Evolutionary conservation across 2,888 invertebrate species (phyloP).

Genomic region (Trachelus tabidus): DNA sequence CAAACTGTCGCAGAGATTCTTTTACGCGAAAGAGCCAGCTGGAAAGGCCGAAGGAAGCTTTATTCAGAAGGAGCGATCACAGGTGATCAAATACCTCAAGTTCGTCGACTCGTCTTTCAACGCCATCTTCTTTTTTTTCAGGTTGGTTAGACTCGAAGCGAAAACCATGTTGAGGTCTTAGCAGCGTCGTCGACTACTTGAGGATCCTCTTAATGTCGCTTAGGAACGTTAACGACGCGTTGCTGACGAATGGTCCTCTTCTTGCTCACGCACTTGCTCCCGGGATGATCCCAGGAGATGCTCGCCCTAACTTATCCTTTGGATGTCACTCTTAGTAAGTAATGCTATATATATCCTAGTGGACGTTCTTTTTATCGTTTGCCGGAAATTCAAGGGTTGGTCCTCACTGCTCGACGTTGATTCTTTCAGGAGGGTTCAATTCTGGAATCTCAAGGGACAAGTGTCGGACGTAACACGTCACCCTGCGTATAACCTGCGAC

Average conservation of each 20-base stretch:
- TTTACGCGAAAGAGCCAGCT: background rate
- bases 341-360: background rate
- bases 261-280: conserved; percentile 9
- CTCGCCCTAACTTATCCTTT: background rate
- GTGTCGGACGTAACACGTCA: background rate
- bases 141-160: background rate
- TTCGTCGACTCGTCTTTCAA: background rate
- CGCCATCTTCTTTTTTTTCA: background rate
- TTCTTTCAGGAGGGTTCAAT: background rate
- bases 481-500: background rate
- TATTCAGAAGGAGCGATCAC: background rate
- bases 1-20: background rate
- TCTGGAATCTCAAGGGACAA: conserved; percentile 4
- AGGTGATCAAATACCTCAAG: background rate
- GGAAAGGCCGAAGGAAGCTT: background rate
- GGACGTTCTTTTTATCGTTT: background rate
- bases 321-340: background rate
- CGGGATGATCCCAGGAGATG: conserved; percentile 1
- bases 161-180: background rate
- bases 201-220: conserved; percentile 26
- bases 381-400: background rate
- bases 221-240: conserved; percentile 32
- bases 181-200: conserved; percentile 12
- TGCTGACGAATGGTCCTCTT: conserved; percentile 29
- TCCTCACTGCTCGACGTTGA: background rate